Base-by-base conservation (phyloP, 2,888 invertebrate species). In the Lydus trimaculatus region DNA sequence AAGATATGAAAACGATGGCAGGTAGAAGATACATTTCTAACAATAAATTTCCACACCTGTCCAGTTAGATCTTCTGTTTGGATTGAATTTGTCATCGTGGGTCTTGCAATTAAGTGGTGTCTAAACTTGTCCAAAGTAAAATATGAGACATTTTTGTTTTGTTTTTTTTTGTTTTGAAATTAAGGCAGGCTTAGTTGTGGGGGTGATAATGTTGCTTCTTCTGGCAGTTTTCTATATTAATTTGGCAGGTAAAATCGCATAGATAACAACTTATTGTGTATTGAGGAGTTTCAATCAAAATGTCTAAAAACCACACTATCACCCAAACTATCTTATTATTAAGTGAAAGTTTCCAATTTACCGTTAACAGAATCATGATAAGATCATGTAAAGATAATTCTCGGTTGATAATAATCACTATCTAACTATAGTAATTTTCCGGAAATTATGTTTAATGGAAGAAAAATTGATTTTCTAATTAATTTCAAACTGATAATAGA, bases 401-500 rank as follows among this genome's bases (percentile, higher is more conserved):
- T 25, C 25, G 11, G 6, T 23, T 52, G 25, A 56, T 25, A 25
- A 56, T 56, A 25, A 56, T 56, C 48, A 52, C 9, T 11, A 7
- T 23, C 23, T 52, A 52, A 23, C 48, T 23, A 52, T 52, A 52
- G 48, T 52, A 23, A 52, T 52, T 20, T 56, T 25, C 56, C 56
- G 56, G 56, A 56, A 56, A 56, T 56, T 56, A 56, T 23, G 5
- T 20, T 25, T 56, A 56, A 56, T 20, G 56, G 15, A 56, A 5
- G 56, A 56, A 56, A 56, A 56, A 56, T 56, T 15, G 23, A 25
- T 56, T 56, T 56, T 56, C 56, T 15, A 25, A 56, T 25, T 56
- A 56, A 56, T 25, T 56, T 52, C 23, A 23, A 20, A 13, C 23
- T 23, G 43, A 43, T 43, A 52, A 52, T 23, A 23, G 11, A 11